These are phyloP conservation scores for Stenopsyche tienmushanensis DNA, from an alignment of 1,140 invertebrate genomes.

Conservation along the genomic window DNA sequence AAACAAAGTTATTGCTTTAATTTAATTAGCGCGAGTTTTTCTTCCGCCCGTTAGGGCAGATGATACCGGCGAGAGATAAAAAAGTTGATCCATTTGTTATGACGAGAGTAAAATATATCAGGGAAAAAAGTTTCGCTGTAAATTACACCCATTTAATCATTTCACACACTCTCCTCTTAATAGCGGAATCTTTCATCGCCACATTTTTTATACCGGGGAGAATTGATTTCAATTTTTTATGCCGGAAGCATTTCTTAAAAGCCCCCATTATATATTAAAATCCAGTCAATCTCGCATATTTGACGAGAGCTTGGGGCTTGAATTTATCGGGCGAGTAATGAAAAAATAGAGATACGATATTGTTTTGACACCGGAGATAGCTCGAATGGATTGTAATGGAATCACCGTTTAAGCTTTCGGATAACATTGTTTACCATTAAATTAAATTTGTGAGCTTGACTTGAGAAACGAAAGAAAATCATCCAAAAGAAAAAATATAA, in stretches of 20 bases:
- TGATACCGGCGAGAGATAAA: slow-evolving; percentile 27
- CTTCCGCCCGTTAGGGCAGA: slow-evolving; percentile 9
- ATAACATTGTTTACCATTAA: no score
- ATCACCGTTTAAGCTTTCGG: no score
- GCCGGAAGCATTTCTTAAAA: not conserved
- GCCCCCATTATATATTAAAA: slow-evolving; percentile 1
- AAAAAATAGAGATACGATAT: no score
- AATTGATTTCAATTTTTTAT: not conserved
- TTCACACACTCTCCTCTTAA: not conserved
- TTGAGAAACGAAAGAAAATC: no score
- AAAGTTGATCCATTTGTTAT: slow-evolving; percentile 34
- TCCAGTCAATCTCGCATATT: not conserved
- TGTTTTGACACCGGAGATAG: no score
- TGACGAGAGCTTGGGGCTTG: not conserved
- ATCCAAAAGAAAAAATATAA: no score
- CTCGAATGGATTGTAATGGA: no score
- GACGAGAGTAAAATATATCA: slow-evolving; percentile 18
- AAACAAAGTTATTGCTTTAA: slow-evolving; percentile 31
- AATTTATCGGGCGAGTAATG: no score
- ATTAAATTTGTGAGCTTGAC: no score
- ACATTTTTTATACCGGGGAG: not conserved
- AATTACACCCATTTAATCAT: slow-evolving; percentile 9
- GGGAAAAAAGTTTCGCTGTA: slow-evolving; percentile 12
- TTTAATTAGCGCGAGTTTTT: slow-evolving; percentile 30
- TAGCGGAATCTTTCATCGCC: not conserved